These are phyloP conservation scores for Chrysocyon brachyurus DNA, from an alignment of 2,797 vertebrate genomes.

Conservation along the genomic window DNA sequence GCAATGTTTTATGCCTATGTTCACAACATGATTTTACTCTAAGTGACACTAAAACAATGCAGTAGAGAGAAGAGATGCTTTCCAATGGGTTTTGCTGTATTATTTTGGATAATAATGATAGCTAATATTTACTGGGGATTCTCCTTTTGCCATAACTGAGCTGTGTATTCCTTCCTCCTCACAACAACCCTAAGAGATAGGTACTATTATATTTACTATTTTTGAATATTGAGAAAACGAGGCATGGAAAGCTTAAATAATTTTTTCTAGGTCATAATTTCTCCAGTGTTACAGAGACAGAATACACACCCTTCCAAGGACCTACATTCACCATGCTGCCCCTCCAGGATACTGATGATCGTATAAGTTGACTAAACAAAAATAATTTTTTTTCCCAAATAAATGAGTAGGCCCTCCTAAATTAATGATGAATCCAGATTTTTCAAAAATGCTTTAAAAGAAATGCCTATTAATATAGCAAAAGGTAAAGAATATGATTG, in stretches of 20 bases:
- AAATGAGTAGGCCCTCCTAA: background rate
- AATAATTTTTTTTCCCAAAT: background rate
- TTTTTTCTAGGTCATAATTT: background rate
- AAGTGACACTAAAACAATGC: constrained; percentile 29
- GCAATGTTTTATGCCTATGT: background rate
- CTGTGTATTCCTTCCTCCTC: constrained; percentile 1
- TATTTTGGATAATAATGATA: background rate
- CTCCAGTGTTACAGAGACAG: background rate
- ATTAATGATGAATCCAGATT: background rate
- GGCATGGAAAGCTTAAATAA: background rate
- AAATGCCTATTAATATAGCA: background rate
- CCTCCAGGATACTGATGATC: background rate
- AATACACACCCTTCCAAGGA: background rate
- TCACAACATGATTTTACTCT: constrained; percentile 12
- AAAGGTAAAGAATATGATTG: background rate
- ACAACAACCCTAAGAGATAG: background rate
- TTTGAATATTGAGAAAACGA: constrained; percentile 38
- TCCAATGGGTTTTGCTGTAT: background rate
- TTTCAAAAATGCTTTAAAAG: background rate
- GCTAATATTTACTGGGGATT: background rate
- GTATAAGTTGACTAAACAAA: background rate
- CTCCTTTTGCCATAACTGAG: background rate
- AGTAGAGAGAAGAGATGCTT: background rate
- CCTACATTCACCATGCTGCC: background rate
- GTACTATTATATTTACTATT: background rate